phyloP scores from a whole-genome alignment of 2,888 invertebrate genomes.

The Dusona sp. region DNA sequence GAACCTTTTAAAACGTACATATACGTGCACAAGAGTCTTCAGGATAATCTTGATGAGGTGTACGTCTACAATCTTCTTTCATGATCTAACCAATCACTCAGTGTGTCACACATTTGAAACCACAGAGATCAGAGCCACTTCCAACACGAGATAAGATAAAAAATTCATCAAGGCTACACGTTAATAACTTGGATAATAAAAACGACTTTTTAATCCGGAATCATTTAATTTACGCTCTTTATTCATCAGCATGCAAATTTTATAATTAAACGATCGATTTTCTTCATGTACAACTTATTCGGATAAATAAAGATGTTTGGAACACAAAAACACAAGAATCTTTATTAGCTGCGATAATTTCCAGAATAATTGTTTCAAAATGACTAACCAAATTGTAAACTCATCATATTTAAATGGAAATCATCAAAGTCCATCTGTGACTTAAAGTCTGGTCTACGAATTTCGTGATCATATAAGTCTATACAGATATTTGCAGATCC shows the following conservation, averaged over 20 bases:
- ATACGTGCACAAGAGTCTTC: conserved; percentile 7
- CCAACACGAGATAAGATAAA: neutral
- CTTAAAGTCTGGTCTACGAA: neutral
- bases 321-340: neutral
- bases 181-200: neutral
- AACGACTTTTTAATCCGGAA: neutral
- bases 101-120: conserved; percentile 49
- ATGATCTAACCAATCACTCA: conserved; percentile 51
- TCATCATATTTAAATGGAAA: neutral
- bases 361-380: neutral
- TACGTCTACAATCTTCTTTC: conserved; percentile 39
- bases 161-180: neutral
- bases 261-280: neutral
- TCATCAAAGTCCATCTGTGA: neutral
- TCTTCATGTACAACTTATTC: neutral
- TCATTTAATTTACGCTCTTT: neutral
- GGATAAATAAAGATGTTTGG: neutral
- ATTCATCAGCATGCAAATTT: neutral
- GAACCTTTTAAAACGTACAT: conserved; percentile 6
- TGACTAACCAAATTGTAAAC: neutral
- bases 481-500: conserved; percentile 12
- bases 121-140: conserved; percentile 43
- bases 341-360: neutral
- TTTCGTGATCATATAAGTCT: conserved; percentile 4
- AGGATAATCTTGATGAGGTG: conserved; percentile 30